Evolutionary conservation across 2,113 vertebrate species (phyloP).

Genomic region (Antennarius striatus): DNA sequence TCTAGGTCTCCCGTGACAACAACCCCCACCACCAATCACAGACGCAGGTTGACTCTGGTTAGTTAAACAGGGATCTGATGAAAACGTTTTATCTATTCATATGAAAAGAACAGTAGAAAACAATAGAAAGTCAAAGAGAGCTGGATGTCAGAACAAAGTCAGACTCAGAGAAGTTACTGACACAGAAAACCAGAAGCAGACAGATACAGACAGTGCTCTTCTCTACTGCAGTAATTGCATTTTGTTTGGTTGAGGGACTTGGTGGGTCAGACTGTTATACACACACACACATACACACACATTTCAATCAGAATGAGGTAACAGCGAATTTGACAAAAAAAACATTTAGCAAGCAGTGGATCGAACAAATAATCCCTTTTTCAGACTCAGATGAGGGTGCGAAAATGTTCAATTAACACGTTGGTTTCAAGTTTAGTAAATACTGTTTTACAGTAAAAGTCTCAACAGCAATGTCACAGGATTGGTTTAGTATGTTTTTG

Average conservation of each 20-base stretch:
- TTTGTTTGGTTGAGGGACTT: conserved; percentile 50
- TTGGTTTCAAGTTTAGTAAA: too few relatives aligned
- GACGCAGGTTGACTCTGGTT: neutral
- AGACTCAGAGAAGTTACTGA: conserved; percentile 7
- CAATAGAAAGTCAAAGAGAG: neutral
- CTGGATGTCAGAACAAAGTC: conserved; percentile 1
- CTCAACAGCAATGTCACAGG: too few relatives aligned
- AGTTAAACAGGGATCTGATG: neutral
- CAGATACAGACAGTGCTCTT: conserved; percentile 34
- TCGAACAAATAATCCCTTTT: neutral
- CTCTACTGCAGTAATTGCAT: conserved; percentile 49
- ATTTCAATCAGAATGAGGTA: conserved; percentile 45
- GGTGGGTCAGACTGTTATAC: conserved; percentile 63
- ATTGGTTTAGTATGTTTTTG: too few relatives aligned
- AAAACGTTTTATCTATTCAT: neutral
- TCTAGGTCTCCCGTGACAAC: conserved; percentile 46
- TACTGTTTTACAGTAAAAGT: too few relatives aligned
- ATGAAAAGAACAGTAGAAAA: neutral
- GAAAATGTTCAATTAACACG: too few relatives aligned
- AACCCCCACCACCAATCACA: neutral
- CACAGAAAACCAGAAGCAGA: neutral
- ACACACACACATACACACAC: conserved; percentile 8
- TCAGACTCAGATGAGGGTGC: neutral
- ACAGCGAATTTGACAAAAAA: neutral
- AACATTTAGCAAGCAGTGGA: conserved; percentile 8